Percentiles rank a stretch among this genome's conserved stretches.
phyloP scores from a whole-genome alignment of 1,140 invertebrate species.

The Penaeus chinensis region DNA sequence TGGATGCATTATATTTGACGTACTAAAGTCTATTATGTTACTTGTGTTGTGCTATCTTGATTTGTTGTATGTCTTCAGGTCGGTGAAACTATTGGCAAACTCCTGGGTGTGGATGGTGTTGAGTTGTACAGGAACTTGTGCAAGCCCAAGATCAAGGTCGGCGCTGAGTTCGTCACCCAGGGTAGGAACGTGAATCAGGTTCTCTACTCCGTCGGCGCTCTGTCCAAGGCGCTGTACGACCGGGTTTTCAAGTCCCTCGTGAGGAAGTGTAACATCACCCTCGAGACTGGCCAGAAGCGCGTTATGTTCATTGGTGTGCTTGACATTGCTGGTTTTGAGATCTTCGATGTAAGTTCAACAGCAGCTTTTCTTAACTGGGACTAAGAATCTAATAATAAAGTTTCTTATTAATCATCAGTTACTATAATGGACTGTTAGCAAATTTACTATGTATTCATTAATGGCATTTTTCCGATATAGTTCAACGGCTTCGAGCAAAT shows the following conservation, averaged over 20 bases:
- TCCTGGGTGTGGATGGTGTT: constrained; percentile 87
- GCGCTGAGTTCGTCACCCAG: constrained; percentile 71
- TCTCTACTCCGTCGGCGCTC: constrained; percentile 71
- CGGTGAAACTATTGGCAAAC: constrained; percentile 91
- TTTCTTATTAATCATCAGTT: not conserved
- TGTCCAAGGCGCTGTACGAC: constrained; percentile 75
- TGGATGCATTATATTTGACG: too few relatives aligned
- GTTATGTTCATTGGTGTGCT: constrained; percentile 69
- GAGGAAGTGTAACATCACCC: constrained; percentile 73
- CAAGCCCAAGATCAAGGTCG: constrained; percentile 55
- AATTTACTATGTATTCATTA: not conserved
- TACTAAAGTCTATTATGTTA: too few relatives aligned
- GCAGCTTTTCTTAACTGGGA: constrained; percentile 69
- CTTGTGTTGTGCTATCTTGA: not conserved
- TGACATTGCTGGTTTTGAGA: constrained; percentile 51
- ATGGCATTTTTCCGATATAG: constrained; percentile 35
- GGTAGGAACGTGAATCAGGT: constrained; percentile 58
- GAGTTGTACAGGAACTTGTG: constrained; percentile 79
- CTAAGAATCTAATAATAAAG: constrained; percentile 69
- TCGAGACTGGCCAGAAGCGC: constrained; percentile 73
- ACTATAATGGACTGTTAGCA: not conserved
- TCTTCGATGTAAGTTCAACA: constrained; percentile 66
- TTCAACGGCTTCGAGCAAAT: constrained; percentile 71
- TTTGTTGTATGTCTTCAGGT: constrained; percentile 74
- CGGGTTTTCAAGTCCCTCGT: constrained; percentile 68